These are phyloP conservation scores for Gadus chalcogrammus DNA, from an alignment of 2,113 vertebrate species.

Conservation along the genomic window DNA sequence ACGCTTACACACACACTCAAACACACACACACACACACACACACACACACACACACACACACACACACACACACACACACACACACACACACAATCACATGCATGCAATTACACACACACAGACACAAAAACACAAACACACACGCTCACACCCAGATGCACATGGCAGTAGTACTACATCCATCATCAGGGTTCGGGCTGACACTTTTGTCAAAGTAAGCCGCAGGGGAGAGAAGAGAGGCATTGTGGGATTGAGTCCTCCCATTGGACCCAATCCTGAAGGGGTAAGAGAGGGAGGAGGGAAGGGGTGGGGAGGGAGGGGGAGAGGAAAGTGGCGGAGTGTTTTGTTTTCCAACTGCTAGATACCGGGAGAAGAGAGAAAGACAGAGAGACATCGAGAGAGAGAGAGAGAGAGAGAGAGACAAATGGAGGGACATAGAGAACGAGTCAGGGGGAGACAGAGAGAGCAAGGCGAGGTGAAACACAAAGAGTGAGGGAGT, in stretches of 20 bases:
- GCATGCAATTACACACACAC: no score
- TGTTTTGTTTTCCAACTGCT: slow-evolving; percentile 11
- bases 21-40: slow-evolving; percentile 13
- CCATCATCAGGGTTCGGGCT: slow-evolving; percentile 52
- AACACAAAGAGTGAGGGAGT: not conserved
- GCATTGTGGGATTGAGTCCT: slow-evolving; percentile 63
- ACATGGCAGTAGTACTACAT: slow-evolving; percentile 42
- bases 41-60: slow-evolving; percentile 9
- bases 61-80: not conserved
- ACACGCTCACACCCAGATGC: slow-evolving; percentile 19
- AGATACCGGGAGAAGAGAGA: not conserved
- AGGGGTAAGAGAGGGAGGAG: slow-evolving; percentile 37
- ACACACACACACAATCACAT: no score
- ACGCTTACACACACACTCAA: not conserved
- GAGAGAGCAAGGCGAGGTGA: slow-evolving; percentile 2
- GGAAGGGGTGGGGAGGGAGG: not conserved
- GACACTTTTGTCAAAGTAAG: slow-evolving; percentile 65
- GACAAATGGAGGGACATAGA: not conserved
- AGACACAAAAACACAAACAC: slow-evolving; percentile 1
- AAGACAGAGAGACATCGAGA: not conserved
- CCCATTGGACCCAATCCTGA: slow-evolving; percentile 53
- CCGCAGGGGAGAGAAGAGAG: slow-evolving; percentile 55
- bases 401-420: not conserved
- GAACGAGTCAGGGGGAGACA: slow-evolving; percentile 9
- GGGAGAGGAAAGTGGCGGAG: slow-evolving; percentile 11